Conservation (phyloP, 92 coral and sea anemone genomes). For the Porites lobata region DNA sequence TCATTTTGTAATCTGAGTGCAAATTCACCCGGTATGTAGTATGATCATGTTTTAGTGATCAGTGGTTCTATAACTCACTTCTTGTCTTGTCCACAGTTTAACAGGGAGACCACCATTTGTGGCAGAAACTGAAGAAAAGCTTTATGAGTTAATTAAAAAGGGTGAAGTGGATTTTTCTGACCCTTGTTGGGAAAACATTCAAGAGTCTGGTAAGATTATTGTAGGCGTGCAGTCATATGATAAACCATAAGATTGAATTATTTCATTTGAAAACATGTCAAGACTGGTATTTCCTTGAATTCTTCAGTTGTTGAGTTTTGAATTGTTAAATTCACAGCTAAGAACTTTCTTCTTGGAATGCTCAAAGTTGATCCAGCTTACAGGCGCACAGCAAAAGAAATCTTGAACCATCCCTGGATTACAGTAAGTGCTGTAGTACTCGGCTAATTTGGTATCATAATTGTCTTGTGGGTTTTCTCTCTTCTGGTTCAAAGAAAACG, state of each 20-base stretch:
- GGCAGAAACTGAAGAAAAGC: conserved; percentile 95
- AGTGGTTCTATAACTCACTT: neutral
- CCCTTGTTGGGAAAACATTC: conserved; percentile 95
- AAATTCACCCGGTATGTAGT: neutral
- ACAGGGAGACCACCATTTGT: conserved; percentile 98
- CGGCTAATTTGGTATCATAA: no score
- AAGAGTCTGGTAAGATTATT: conserved; percentile 85
- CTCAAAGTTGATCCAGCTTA: conserved; percentile 99
- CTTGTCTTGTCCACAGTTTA: conserved; percentile 58
- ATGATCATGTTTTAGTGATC: neutral
- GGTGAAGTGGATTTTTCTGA: conserved; percentile 93
- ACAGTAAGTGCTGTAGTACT: conserved; percentile 63
- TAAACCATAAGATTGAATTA: neutral
- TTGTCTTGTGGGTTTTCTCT: no score
- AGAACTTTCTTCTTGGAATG: conserved; percentile 97
- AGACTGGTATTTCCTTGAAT: no score
- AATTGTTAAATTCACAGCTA: conserved; percentile 67
- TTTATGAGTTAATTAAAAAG: conserved; percentile 91
- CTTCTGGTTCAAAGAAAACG: no score
- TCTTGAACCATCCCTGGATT: conserved; percentile 96
- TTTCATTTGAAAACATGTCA: neutral
- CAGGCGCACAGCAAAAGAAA: conserved; percentile 94
- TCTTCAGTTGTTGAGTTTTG: neutral
- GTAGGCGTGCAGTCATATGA: neutral
- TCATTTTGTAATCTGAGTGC: no score